Evolutionary conservation across 2,113 vertebrate genomes (phyloP), one percentile per base, ranked within the genome.

Genomic region (Oryzias curvinotus): DNA sequence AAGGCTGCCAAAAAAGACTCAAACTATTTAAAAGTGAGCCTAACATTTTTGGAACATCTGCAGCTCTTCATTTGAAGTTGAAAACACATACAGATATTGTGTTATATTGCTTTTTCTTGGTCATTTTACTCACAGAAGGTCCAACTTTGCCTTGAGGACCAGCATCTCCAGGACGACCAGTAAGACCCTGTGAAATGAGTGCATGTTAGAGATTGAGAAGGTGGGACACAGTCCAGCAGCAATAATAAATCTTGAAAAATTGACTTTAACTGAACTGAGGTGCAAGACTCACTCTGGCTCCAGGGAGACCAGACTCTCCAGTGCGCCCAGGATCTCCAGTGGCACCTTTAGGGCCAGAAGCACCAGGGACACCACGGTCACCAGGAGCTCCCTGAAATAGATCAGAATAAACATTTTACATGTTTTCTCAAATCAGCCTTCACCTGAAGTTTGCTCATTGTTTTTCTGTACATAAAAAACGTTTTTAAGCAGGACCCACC

Each of bases 61-160:
- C 26, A 28, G 6, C 26, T 28, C 6, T 36, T 36, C 7, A 10
- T 36, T 36, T 36, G 12, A 36, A 36, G 36, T 36, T 36, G 30
- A 36, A 36, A 7, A 36, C 7, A 7, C 8, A 36, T 36, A 2
- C 6, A 28, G 26, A 28, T 28, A 28, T 7, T 5, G 26, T 28
- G 26, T 28, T 28, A 5, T 7, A 28, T 36, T 12, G 8, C 7
- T 36, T 36, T 36, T 36, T 12, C 3, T 36, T 8, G 36, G 36
- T 36, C 36, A 21, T 45, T 71, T 63, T 78, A 95, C 97, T 97
- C 81, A 99, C 97, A 15, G 91, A 79, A 26, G 96, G 90, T 44
- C 97, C 97, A 25, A 95, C 91, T 96, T 98, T 99, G 82, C 96
- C 97, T 91, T 98, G 96, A 82, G 95, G 93, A 67, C 96, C 97